These are phyloP conservation scores for Digitonthophagus gazella DNA, from an alignment of 2,888 invertebrate genomes.

Conservation along the genomic window DNA sequence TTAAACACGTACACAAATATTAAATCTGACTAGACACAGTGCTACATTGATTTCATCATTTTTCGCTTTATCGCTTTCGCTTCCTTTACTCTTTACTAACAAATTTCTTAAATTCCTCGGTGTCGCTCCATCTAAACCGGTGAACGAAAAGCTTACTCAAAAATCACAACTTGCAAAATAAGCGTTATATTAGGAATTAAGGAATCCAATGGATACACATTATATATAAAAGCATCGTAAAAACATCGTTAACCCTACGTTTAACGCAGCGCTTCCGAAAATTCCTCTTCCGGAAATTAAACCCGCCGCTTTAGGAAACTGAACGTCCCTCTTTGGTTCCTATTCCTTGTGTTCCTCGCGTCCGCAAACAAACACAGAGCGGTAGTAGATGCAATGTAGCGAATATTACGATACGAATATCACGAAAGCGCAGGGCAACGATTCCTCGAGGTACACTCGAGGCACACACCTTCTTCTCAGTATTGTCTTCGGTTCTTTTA, in stretches of 20 bases:
- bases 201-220: not conserved
- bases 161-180: not conserved
- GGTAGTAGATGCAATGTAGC: conserved; percentile 45
- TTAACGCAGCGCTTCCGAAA: not conserved
- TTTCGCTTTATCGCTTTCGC: not conserved
- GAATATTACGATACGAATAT: conserved; percentile 51
- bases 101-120: not conserved
- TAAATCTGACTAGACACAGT: conserved; percentile 45
- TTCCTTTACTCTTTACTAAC: not conserved
- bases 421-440: conserved; percentile 48
- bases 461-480: conserved; percentile 33
- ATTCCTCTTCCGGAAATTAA: not conserved
- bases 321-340: not conserved
- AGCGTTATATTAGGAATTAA: not conserved
- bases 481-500: conserved; percentile 53
- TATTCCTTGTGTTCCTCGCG: not conserved
- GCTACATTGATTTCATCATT: conserved; percentile 43
- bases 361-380: conserved; percentile 6
- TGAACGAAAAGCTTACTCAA: not conserved
- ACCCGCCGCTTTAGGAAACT: not conserved
- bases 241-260: not conserved
- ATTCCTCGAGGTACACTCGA: conserved; percentile 12
- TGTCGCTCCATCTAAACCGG: not conserved
- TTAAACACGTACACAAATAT: conserved; percentile 31
- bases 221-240: not conserved